Conservation (phyloP, 2,797 vertebrate genomes). For the Eupleurogrammus muticus region DNA sequence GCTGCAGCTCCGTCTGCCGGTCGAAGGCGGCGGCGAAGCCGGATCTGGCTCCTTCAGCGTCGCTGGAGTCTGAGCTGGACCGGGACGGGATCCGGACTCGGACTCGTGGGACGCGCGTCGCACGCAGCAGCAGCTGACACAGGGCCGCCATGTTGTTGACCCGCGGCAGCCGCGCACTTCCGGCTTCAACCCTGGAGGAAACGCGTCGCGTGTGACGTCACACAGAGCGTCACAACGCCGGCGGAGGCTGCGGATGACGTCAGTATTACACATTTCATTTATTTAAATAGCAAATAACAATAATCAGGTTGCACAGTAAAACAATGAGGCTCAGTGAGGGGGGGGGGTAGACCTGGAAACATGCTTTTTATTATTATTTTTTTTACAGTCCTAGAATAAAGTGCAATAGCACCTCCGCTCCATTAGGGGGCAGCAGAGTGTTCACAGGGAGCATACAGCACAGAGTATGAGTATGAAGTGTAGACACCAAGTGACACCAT, state of each 20-base stretch:
- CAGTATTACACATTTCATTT: no score
- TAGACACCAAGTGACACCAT: no score
- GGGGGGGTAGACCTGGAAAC: no score
- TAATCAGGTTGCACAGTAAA: no score
- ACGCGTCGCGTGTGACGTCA: neutral
- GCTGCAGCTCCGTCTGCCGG: constrained; percentile 53
- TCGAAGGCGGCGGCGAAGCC: constrained; percentile 67
- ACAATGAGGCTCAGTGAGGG: no score
- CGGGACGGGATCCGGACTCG: neutral
- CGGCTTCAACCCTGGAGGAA: neutral
- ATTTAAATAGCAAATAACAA: no score
- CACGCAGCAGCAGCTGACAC: constrained; percentile 44
- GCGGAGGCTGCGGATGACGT: neutral
- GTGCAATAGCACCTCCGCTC: no score
- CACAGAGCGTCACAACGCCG: neutral
- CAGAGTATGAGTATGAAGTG: no score
- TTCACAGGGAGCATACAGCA: no score
- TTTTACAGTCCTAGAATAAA: no score
- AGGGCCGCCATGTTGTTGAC: constrained; percentile 68
- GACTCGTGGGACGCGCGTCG: neutral
- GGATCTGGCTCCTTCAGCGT: constrained; percentile 1
- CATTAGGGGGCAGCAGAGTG: no score
- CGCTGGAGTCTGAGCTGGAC: constrained; percentile 30
- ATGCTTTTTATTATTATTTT: no score
- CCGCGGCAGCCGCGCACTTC: neutral